Conservation (phyloP, 2,113 vertebrate genomes). For the Ascaphus truei region DNA sequence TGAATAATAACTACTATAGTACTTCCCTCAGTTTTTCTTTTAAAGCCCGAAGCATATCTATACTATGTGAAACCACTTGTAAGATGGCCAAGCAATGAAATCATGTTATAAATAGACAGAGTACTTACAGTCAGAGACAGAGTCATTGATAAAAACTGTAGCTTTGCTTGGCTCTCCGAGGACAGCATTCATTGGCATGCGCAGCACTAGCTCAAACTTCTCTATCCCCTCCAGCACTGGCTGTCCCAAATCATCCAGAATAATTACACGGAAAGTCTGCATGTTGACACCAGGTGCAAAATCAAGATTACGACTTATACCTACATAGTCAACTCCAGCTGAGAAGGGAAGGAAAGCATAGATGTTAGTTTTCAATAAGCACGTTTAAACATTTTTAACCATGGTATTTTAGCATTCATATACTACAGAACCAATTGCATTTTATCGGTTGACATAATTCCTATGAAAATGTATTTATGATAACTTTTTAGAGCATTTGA, state of each 20-base stretch:
- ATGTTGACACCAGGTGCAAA: constrained; percentile 84
- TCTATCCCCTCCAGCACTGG: constrained; percentile 86
- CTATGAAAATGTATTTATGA: too few relatives aligned
- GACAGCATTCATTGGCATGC: constrained; percentile 84
- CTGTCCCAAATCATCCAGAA: constrained; percentile 89
- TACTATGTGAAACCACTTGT: too few relatives aligned
- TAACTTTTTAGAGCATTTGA: too few relatives aligned
- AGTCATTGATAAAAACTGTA: constrained; percentile 83
- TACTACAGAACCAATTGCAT: too few relatives aligned
- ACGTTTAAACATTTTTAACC: too few relatives aligned
- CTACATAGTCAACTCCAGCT: constrained; percentile 91
- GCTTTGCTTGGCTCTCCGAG: constrained; percentile 81
- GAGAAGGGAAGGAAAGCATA: background rate
- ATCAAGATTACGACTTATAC: constrained; percentile 86
- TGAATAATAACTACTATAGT: too few relatives aligned
- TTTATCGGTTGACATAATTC: background rate
- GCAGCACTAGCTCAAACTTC: constrained; percentile 82
- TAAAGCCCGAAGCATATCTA: too few relatives aligned
- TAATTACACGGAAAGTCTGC: constrained; percentile 76
- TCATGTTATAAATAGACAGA: too few relatives aligned
- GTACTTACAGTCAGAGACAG: constrained; percentile 82
- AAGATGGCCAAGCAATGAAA: too few relatives aligned
- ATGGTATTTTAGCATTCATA: too few relatives aligned
- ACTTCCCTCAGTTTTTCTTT: too few relatives aligned
- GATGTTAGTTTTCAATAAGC: background rate